Evolutionary conservation across 2,888 invertebrate genomes (phyloP).

Genomic region (Plusia festucae): DNA sequence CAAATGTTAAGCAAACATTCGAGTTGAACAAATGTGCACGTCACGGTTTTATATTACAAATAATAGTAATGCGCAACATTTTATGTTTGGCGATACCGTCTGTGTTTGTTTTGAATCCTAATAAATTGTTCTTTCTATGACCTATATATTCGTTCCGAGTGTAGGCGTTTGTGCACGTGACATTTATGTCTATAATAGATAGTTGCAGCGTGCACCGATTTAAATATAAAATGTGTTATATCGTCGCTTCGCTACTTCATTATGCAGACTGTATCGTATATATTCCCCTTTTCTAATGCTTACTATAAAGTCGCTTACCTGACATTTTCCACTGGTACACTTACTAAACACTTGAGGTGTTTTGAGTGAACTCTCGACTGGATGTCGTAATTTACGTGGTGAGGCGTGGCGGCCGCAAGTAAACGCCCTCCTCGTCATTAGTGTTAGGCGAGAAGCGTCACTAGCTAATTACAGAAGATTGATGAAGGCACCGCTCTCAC

Average conservation of each 20-base stretch:
- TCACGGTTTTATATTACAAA: background rate
- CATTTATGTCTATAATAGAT: conserved; percentile 2
- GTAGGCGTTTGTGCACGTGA: background rate
- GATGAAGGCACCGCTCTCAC: conserved; percentile 74
- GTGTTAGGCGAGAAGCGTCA: conserved; percentile 75
- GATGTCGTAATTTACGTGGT: conserved; percentile 67
- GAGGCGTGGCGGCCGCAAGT: conserved; percentile 61
- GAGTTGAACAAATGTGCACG: background rate
- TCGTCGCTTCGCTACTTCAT: background rate
- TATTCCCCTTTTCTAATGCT: conserved; percentile 18
- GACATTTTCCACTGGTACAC: conserved; percentile 47
- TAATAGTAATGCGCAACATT: background rate
- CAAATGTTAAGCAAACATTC: background rate
- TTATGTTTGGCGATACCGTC: background rate
- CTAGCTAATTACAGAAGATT: conserved; percentile 84
- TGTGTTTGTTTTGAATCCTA: conserved; percentile 1
- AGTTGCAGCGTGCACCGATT: background rate
- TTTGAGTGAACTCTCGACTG: conserved; percentile 47
- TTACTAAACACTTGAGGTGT: conserved; percentile 53
- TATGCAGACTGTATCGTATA: conserved; percentile 6
- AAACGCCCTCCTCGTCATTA: conserved; percentile 76
- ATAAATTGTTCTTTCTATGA: conserved; percentile 4
- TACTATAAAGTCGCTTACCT: conserved; percentile 37
- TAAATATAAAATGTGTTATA: conserved; percentile 6
- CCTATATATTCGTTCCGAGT: background rate